Evolutionary conservation across 2,888 invertebrate genomes (phyloP), one percentile per base, ranked within the genome.

Genomic region (Gymnocheta viridis): DNA sequence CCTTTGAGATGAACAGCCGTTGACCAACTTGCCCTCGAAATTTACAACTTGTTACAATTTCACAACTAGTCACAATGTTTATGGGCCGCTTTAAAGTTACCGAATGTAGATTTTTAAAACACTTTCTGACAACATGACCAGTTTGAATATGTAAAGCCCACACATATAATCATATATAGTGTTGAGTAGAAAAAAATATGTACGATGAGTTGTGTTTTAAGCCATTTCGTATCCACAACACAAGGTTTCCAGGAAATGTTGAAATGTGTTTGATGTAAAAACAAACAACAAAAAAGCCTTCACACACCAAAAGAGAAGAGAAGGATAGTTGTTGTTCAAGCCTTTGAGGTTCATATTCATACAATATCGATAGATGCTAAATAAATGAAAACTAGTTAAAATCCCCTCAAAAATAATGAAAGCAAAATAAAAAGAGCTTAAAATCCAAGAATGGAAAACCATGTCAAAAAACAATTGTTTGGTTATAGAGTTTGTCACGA

Each of bases 121-220:
- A 29, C 17, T 35, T 38, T 7, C 38, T 5, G 38, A 9, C 17
- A 24, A 24, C 17, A 7, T 60, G 69, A 70, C 70, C 70, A 69
- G 51, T 5, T 29, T 24, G n/a, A 60, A 51, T 78, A 29, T 58
- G 17, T 29, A 51, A 49, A 60, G 7, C 27, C 14, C 38, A 41
- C 22, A 22, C 49, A 10, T 58, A 76, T 47, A 56, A 44, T 44
- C 66, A 9, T 6, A 54, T 32, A 47, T 27, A 58, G 51, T 69
- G 80, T 49, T 74, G 69, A 67, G 41, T 60, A 19, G 7, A 32
- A 51, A 24, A 51, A 69, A 47, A 66, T 58, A 62, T 10, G 17
- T 54, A 14, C 76, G 72, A 81, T 62, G 81, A 77, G 73, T 84
- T 77, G 60, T 81, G 67, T 81, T 81, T 81, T 84, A 73, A 73